Base-by-base conservation (phyloP, 2,113 vertebrate genomes). In the Nothobranchius kuhntae region DNA sequence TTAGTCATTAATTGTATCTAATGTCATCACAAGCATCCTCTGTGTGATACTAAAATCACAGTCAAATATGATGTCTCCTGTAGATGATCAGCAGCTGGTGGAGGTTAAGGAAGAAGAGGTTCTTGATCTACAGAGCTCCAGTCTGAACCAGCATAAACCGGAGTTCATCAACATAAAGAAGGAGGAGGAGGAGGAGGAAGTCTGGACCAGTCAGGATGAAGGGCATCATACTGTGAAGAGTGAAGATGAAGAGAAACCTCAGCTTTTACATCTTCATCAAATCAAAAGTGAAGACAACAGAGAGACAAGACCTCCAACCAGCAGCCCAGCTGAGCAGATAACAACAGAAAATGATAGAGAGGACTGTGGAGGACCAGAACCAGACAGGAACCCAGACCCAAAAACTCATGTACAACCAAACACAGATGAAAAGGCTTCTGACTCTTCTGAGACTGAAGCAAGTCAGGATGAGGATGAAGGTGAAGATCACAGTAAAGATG, bases 181-280 rank as follows among this genome's bases (percentile, higher is more conserved):
- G 40, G 11, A 24, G 6, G 57, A 59, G 8, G 40, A 59, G 17
- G n/a, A 24, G 11, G 38, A 58, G 44, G n/a, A n/a, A n/a, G n/a
- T 24, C 5, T 13, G 38, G 38, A 17, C 1, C 38, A 24, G 38
- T 44, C 15, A 17, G 17, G 56, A 21, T 7, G 5, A 2, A 21
- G 38, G 7, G 10, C 38, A 21, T 9, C 56, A 38, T 38, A 56
- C 14, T 21, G 40, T 58, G 40, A 58, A 58, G 11, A 24, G 38
- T 58, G 56, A 42, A 44, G 56, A 44, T 21, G 36, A 57, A 42
- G 36, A 12, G 36, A 57, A 57, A 42, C 55, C 54, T 57, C 55
- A 57, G n/a, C 6, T 21, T 17, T 44, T n/a, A 21, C 38, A 44
- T 11, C 56, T 44, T 44, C 38, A 58, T 58, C 56, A 58, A 12